Base-by-base conservation (phyloP, 2,888 invertebrate genomes). In the Agrochola lychnidis region DNA sequence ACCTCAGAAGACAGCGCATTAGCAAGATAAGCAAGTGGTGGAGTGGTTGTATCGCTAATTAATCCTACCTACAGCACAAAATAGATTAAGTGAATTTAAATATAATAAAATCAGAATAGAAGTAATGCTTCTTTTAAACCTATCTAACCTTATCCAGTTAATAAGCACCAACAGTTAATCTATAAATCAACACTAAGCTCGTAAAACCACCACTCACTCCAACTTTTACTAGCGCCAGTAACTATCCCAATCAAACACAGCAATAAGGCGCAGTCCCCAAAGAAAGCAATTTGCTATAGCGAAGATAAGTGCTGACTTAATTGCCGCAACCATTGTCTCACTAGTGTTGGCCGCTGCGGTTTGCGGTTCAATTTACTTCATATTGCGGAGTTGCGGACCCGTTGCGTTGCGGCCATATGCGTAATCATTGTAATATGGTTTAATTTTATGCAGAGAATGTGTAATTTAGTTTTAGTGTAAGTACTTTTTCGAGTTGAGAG, bases 251-350 rank as follows among this genome's bases (percentile, higher is more conserved):
- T 88, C 78, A 83, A 93, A 93, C 87, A 81, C 40, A 83, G 87
- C 91, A 92, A 86, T 82, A 92, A 93, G 91, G 89, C 89, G 88
- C 79, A 87, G 89, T 83, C 78, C 79, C 87, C 89, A 89, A 94
- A 93, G 94, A 94, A 94, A 93, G 94, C 92, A 93, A 95, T 94
- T 93, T 91, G 84, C 89, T 87, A 85, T 86, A 89, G 88, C 89
- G 84, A 87, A 89, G 89, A 90, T 94, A 92, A 94, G 90, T 92
- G 76, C 89, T 78, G 78, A 90, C 90, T 91, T 94, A 94, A 95
- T 95, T 95, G 90, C 89, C 80, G 79, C 78, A 89, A 90, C 91
- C 90, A 94, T 92, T 92, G 92, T 92, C 91, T 88, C 89, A 89
- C 89, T 91, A 91, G 89, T 89, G 85, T 88, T 72, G 74, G 42